Evolutionary conservation across 2,888 invertebrate genomes (phyloP).

Genomic region (Hirtodrosophila alboralis): DNA sequence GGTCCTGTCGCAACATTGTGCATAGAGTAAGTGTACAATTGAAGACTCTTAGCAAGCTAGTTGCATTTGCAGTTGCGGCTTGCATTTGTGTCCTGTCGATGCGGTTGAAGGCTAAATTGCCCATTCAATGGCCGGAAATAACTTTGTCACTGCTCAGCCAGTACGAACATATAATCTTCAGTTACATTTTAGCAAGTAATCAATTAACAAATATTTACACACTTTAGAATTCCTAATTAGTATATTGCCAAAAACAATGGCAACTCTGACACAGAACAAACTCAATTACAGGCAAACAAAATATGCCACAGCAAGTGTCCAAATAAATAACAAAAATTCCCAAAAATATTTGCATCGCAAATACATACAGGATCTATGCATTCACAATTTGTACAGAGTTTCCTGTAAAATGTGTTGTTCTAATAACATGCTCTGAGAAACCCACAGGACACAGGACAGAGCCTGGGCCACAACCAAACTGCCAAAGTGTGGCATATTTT

Average conservation of each 20-base stretch:
- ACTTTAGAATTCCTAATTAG: slow-evolving; percentile 26
- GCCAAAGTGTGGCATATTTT: slow-evolving; percentile 20
- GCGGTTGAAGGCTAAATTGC: slow-evolving; percentile 2
- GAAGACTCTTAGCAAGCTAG: slow-evolving; percentile 17
- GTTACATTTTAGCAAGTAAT: slow-evolving; percentile 12
- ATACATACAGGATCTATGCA: slow-evolving; percentile 17
- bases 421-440: slow-evolving; percentile 37
- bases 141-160: slow-evolving; percentile 4
- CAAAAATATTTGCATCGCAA: slow-evolving; percentile 15
- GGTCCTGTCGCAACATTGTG: slow-evolving; percentile 28
- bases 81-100: slow-evolving; percentile 12
- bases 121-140: slow-evolving; percentile 32
- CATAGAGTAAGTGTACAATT: slow-evolving; percentile 16
- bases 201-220: slow-evolving; percentile 44
- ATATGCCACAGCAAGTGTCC: slow-evolving; percentile 9
- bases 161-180: slow-evolving; percentile 5
- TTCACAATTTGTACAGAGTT: slow-evolving; percentile 28
- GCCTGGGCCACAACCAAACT: slow-evolving; percentile 6
- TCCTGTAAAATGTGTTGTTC: slow-evolving; percentile 31
- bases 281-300: slow-evolving; percentile 35
- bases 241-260: slow-evolving; percentile 7
- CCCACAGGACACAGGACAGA: slow-evolving; percentile 5
- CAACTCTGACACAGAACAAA: slow-evolving; percentile 6
- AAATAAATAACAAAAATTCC: slow-evolving; percentile 19
- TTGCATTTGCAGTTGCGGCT: slow-evolving; percentile 17